Conservation (phyloP, 2,113 vertebrate species). For the Pungitius pungitius region DNA sequence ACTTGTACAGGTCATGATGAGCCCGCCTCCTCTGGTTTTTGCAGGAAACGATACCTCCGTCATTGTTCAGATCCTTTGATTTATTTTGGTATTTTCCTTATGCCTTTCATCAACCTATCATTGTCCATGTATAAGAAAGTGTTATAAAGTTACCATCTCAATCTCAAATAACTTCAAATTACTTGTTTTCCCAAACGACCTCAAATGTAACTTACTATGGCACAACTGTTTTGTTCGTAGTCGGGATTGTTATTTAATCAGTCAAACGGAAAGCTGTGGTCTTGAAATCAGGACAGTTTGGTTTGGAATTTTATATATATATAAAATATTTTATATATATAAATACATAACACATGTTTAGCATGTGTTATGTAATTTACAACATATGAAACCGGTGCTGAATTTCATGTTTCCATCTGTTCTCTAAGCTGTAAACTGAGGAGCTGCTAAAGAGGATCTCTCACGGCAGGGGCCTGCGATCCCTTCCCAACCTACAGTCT, state of each 20-base stretch:
- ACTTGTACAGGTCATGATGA: conserved; percentile 90
- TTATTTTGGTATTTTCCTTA: background rate
- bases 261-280: background rate
- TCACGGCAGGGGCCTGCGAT: conserved; percentile 8
- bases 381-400: conserved; percentile 37
- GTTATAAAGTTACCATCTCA: background rate
- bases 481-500: background rate
- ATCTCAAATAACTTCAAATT: background rate
- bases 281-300: background rate
- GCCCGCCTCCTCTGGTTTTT: conserved; percentile 17
- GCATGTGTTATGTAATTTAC: conserved; percentile 24
- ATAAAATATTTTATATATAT: too few relatives aligned
- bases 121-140: background rate
- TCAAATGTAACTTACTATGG: background rate
- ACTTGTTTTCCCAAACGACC: background rate
- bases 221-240: background rate
- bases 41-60: background rate
- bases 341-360: conserved; percentile 22
- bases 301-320: too few relatives aligned
- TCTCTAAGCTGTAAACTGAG: conserved; percentile 60
- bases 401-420: conserved; percentile 53
- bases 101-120: background rate
- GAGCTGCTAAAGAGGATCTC: conserved; percentile 44
- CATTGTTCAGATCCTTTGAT: background rate
- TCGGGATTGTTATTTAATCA: background rate